Base-by-base conservation (phyloP, 2,113 vertebrate species). In the Dunckerocampus dactyliophorus region DNA sequence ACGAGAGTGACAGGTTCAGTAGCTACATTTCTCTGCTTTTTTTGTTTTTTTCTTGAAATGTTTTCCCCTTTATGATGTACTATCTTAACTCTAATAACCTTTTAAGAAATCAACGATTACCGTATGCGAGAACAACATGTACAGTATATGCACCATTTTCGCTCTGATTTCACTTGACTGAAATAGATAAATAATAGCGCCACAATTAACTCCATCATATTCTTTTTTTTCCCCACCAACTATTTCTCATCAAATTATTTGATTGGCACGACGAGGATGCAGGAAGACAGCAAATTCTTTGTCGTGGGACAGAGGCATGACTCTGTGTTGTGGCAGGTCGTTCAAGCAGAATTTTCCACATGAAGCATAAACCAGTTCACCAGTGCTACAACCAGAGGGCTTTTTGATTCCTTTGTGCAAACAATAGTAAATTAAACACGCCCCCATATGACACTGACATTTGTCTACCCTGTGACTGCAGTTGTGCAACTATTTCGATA, bases 341-440 rank as follows among this genome's bases (percentile, higher is more conserved):
- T 46, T 67, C 69, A 65, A 34, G 64, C 59, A 63, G 43, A 76
- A 66, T 76, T 68, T 69, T 59, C 71, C 69, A 68, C 65, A 69
- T 77, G 64, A 77, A 81, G 75, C 69, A n/a, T 80, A 76, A 82
- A 72, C 72, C 61, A 81, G 24, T 61, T 63, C 63, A 72, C 70
- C 61, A 81, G 24, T 61, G 65, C 63, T 71, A 68, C 67, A 72
- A 66, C 63, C 47, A 21, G 37, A 55, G 51, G 59, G 34, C 45
- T 50, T 57, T 59, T 71, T 65, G 49, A 21, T 59, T 46, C 64
- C 42, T 59, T 64, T 58, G 57, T 74, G 39, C 60, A 55, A 76
- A 71, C 46, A 57, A 59, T 65, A 50, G 31, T 63, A 45, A 62
- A 22, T 61, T 37, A 59, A 24, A 59, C 70, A 46, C 56, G 69